Percentiles rank a stretch among this genome's conserved stretches.
phyloP scores from a whole-genome alignment of 35 echinoderm and acorn worm species.

The Nesometra sesokonis region DNA sequence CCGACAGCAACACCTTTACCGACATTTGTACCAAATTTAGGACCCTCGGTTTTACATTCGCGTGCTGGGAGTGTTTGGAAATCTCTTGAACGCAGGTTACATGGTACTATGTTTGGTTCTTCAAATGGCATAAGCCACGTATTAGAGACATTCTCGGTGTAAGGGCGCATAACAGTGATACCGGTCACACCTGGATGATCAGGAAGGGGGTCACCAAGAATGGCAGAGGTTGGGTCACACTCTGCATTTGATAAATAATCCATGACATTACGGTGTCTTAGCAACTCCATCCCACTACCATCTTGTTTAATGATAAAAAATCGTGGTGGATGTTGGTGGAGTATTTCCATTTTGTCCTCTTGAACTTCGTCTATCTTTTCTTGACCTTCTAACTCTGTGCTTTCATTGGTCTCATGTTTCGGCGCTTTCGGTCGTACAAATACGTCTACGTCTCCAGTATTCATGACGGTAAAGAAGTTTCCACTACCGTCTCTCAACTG shows the following conservation, averaged over 20 bases:
- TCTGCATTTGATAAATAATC: slow-evolving; percentile 49
- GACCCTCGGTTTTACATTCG: slow-evolving; percentile 47
- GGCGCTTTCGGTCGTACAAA: neutral
- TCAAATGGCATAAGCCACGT: slow-evolving; percentile 62
- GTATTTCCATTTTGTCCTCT: neutral
- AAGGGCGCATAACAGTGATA: slow-evolving; percentile 80
- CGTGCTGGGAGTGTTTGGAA: slow-evolving; percentile 55
- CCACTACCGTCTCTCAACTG: slow-evolving; percentile 40
- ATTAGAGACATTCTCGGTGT: slow-evolving; percentile 27
- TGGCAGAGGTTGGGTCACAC: slow-evolving; percentile 69
- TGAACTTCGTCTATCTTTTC: neutral
- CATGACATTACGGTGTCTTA: slow-evolving; percentile 45
- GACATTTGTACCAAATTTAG: slow-evolving; percentile 79
- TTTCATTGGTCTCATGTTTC: neutral
- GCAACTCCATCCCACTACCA: slow-evolving; percentile 80
- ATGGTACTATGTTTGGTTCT: slow-evolving; percentile 72
- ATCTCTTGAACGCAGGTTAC: slow-evolving; percentile 68
- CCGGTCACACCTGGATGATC: slow-evolving; percentile 85
- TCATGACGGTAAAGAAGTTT: slow-evolving; percentile 57
- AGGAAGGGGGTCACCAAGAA: slow-evolving; percentile 65
- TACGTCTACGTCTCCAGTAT: slow-evolving; percentile 52
- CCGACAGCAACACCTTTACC: slow-evolving; percentile 80
- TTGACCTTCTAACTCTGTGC: slow-evolving; percentile 9
- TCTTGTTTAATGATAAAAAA: slow-evolving; percentile 88
- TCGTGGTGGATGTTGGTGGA: slow-evolving; percentile 33